A percentile compares a stretch with the other conserved stretches of the same genome.
These are phyloP conservation scores for Phyllotreta cruciferae DNA, from an alignment of 2,888 invertebrate genomes.

Conservation along the genomic window DNA sequence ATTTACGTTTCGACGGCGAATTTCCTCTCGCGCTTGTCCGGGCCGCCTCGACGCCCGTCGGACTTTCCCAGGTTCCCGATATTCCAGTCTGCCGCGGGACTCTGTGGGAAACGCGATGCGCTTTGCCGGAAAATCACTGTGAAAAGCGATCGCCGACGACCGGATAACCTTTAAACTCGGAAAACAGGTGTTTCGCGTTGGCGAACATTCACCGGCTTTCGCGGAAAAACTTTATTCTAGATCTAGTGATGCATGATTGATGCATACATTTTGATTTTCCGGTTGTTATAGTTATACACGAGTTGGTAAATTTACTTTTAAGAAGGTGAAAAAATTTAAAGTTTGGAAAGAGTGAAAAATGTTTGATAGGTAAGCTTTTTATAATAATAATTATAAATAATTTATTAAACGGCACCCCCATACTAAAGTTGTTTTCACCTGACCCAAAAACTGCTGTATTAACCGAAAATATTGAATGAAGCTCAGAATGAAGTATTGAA, in stretches of 20 bases:
- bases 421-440: too few relatives aligned
- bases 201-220: not conserved
- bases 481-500: too few relatives aligned
- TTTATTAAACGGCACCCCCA: too few relatives aligned
- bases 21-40: slow-evolving; percentile 39
- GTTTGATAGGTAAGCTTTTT: slow-evolving; percentile 31
- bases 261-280: not conserved
- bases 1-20: slow-evolving; percentile 41
- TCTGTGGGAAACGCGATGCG: slow-evolving; percentile 27
- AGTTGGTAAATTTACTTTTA: not conserved
- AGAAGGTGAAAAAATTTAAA: slow-evolving; percentile 9
- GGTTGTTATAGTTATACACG: not conserved
- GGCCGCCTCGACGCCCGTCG: slow-evolving; percentile 33
- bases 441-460: too few relatives aligned
- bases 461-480: too few relatives aligned
- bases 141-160: slow-evolving; percentile 34
- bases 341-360: slow-evolving; percentile 21
- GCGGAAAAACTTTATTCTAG: too few relatives aligned
- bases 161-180: not conserved
- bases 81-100: slow-evolving; percentile 38
- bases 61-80: slow-evolving; percentile 41
- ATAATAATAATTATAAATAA: too few relatives aligned
- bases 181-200: slow-evolving; percentile 17
- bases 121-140: slow-evolving; percentile 20
- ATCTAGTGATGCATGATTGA: too few relatives aligned